These are phyloP conservation scores for Enteromius argenteus DNA, from an alignment of 2,797 vertebrate species.

Conservation along the genomic window DNA sequence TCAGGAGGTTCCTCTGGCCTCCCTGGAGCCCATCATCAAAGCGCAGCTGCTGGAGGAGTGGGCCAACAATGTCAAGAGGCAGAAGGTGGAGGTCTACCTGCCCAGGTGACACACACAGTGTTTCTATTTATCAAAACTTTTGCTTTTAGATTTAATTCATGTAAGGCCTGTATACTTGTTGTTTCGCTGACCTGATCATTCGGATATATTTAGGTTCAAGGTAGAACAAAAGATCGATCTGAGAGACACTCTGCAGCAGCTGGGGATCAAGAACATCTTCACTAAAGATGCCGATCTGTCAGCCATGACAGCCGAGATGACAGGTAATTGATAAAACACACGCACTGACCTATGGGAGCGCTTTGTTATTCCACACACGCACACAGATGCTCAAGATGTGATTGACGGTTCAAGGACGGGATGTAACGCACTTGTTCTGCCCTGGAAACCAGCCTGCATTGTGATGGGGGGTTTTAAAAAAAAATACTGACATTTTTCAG, in stretches of 20 bases:
- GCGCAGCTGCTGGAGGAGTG: constrained; percentile 92
- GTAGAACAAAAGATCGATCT: constrained; percentile 94
- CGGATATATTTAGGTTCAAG: constrained; percentile 83
- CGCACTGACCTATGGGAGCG: not conserved
- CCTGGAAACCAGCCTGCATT: not conserved
- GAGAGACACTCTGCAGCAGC: constrained; percentile 85
- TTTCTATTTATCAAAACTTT: not conserved
- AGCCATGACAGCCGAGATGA: constrained; percentile 87
- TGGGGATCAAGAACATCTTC: constrained; percentile 92
- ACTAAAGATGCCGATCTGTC: constrained; percentile 90
- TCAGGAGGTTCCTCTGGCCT: constrained; percentile 93
- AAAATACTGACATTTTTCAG: not conserved
- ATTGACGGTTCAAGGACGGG: constrained; percentile 79
- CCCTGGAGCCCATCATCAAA: constrained; percentile 93
- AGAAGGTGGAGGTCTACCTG: constrained; percentile 97
- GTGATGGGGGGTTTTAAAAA: too few species aligned
- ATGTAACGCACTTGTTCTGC: constrained; percentile 67
- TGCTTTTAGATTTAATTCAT: not conserved
- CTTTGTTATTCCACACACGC: not conserved
- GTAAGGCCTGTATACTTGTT: not conserved
- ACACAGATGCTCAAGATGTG: constrained; percentile 28
- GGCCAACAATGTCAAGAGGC: constrained; percentile 94
- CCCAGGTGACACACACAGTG: constrained; percentile 82
- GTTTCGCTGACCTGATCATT: not conserved
- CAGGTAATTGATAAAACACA: constrained; percentile 28